Evolutionary conservation across 2,113 vertebrate species (phyloP).

Genomic region (Sebastes schlegelii): DNA sequence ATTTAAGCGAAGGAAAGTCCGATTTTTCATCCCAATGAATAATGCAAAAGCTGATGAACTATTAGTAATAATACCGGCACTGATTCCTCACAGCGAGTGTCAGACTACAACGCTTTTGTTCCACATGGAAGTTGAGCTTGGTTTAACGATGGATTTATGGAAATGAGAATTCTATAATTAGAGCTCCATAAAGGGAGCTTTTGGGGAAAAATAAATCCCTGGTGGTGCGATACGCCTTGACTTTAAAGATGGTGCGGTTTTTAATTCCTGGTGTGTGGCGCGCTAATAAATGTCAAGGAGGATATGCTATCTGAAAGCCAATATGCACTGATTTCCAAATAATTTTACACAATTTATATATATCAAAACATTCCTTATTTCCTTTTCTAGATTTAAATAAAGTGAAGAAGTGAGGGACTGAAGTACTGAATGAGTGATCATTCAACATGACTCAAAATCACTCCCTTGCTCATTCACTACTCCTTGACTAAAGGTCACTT

Average conservation of each 20-base stretch:
- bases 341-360: conserved; percentile 12
- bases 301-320: conserved; percentile 42
- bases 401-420: background rate
- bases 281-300: conserved; percentile 56
- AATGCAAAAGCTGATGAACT: conserved; percentile 13
- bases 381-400: background rate
- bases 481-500: background rate
- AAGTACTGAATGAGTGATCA: background rate
- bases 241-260: conserved; percentile 67
- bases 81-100: conserved; percentile 1
- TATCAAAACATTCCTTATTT: conserved; percentile 6
- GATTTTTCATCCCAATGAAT: background rate
- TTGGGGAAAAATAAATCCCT: conserved; percentile 52
- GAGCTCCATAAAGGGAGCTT: conserved; percentile 43
- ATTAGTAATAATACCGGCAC: background rate
- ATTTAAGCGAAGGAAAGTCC: conserved; percentile 25
- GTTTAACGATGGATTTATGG: conserved; percentile 44
- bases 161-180: conserved; percentile 61
- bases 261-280: conserved; percentile 65
- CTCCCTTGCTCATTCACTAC: background rate
- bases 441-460: too few species aligned
- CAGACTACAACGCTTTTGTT: conserved; percentile 26
- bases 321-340: conserved; percentile 20
- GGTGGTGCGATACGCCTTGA: conserved; percentile 52
- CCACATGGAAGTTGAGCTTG: background rate